phyloP scores from a whole-genome alignment of 2,797 vertebrate genomes.

The Cyclopterus lumpus region DNA sequence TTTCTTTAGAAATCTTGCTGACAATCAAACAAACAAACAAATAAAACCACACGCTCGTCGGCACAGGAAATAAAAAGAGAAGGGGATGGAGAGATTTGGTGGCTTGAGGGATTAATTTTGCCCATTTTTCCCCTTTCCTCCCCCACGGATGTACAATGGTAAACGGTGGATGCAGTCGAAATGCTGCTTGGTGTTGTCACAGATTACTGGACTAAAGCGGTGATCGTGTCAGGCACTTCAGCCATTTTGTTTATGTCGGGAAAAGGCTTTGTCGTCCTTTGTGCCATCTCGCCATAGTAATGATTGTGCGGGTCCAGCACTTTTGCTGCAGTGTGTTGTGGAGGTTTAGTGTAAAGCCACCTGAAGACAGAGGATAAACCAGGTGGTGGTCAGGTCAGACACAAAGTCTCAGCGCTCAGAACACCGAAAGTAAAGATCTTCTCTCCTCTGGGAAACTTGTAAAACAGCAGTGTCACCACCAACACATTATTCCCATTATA shows the following conservation, averaged over 20 bases:
- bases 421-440: not conserved
- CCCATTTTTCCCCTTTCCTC: slow-evolving; percentile 32
- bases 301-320: not conserved
- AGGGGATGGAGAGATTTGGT: slow-evolving; percentile 14
- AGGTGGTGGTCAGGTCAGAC: slow-evolving; percentile 1
- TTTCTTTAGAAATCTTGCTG: not conserved
- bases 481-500: slow-evolving; percentile 38
- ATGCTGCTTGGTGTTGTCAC: slow-evolving; percentile 10
- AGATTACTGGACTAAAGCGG: slow-evolving; percentile 18
- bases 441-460: not conserved
- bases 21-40: not conserved
- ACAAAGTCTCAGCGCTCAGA: not conserved
- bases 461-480: slow-evolving; percentile 13
- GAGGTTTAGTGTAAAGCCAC: not conserved
- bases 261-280: not conserved
- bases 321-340: not conserved
- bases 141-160: slow-evolving; percentile 14
- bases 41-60: not conserved
- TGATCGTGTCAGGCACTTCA: not conserved
- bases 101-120: slow-evolving; percentile 25
- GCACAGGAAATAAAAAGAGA: not conserved
- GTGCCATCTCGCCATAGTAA: not conserved
- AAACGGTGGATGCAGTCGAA: slow-evolving; percentile 14
- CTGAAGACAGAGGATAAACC: slow-evolving; percentile 23
- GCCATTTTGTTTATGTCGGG: not conserved